Base-by-base conservation (phyloP, 2,797 vertebrate genomes). In the Helarctos malayanus region DNA sequence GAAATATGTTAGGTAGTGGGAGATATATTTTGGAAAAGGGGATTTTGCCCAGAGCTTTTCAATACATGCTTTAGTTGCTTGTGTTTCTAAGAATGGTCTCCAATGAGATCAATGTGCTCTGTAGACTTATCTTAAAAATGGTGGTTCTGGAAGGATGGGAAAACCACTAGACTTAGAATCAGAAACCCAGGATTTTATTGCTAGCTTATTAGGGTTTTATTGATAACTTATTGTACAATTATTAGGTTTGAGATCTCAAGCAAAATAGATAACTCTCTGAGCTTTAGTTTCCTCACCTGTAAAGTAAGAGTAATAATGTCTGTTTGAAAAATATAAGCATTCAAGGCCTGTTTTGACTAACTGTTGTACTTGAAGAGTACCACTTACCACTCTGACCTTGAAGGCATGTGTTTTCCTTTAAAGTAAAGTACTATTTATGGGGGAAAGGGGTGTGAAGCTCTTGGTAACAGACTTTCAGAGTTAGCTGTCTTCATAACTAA, bases 371-470 rank as follows among this genome's bases (percentile, higher is more conserved):
- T 80, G 8, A 80, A 54, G 41, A 85, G 45, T 78, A 35, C 57
- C 23, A 56, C 10, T 89, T 56, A 41, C n/a, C 29, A 78, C 61
- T 93, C n/a, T 68, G 61, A 59, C 12, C n/a, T 86, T 83, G 54
- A 93, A 90, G 54, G 86, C 29, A 63, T 95, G 45, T 81, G 19
- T 29, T 89, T 89, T 83, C 63, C n/a, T 85, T 92, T 89, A 54
- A 79, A 79, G 45, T 25, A 7, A 88, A 79, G 7, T 61, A 23
- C 35, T 54, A 13, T 54, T 93, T 29, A 8, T 27, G 81, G 45
- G 45, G 52, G 45, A 79, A 57, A 23, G 12, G 45, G 1, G 45
- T 49, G 52, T 57, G 1, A 82, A 16, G 8, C 45, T 93, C 52
- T 73, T 90, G 47, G 23, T 57, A 73, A 78, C 0, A 3, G 47